Evolutionary conservation across 2,888 invertebrate species (phyloP), one percentile per base, ranked within the genome.

Genomic region (Lingula anatina): DNA sequence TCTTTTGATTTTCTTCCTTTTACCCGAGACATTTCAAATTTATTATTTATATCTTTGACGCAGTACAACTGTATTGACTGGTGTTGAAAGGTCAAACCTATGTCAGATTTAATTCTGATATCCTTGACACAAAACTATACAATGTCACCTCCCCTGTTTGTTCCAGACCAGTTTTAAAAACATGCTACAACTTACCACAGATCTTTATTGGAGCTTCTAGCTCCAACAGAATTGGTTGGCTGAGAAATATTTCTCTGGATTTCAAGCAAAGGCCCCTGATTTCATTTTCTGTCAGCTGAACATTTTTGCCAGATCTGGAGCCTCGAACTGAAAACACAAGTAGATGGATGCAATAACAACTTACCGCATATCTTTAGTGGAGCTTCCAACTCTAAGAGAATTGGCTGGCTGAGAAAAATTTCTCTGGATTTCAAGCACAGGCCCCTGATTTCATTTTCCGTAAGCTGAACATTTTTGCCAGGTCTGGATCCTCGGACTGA

Each of bases 161-260:
- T n/a, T n/a, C n/a, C n/a, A n/a, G n/a, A n/a, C n/a, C n/a, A n/a
- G n/a, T n/a, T n/a, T n/a, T n/a, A n/a, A 31, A 12, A 31, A n/a
- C n/a, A 9, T 12, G 9, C 35, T 12, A 12, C 35, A 9, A 49
- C 82, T 80, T 81, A 91, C 93, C 99, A 82, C 97, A 99, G 80
- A 99, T 99, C 84, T 99, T 99, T 60, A 99, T 82, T 57, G 99
- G 99, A 49, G 99, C 99, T 82, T 99, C 99, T 72, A 99, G 82
- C 82, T 97, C 97, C 78, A 97, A 83, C 68, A 97, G 83, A 78
- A 99, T 97, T 38, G 97, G 97, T 79, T 99, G 97, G 77, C 94
- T 95, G 65, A 97, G 84, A 82, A 97, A 99, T 75, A 97, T 95
- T 85, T 99, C 97, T 72, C 97, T 84, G 53, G 96, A 96, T 82